Evolutionary conservation across 2,113 vertebrate species (phyloP).

Genomic region (Candoia aspera): DNA sequence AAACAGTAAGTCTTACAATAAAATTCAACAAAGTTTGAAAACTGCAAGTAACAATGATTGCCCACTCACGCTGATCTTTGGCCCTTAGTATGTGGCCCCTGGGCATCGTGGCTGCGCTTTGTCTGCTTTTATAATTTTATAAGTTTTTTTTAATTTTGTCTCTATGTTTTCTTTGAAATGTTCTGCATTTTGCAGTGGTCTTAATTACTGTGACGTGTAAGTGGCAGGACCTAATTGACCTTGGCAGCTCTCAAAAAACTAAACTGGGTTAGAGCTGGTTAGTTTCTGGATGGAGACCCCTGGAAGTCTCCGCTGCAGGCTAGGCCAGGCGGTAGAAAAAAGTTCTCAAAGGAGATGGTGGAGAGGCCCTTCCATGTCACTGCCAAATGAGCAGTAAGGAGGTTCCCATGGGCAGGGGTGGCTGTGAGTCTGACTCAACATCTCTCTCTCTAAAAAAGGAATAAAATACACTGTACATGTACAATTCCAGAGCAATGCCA

Average conservation of each 20-base stretch:
- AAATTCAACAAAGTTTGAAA: too few relatives aligned
- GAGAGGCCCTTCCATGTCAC: neutral
- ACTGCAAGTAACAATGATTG: too few relatives aligned
- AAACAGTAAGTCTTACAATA: too few relatives aligned
- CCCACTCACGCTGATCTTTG: too few relatives aligned
- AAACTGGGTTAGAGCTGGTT: neutral
- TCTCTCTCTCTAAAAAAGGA: neutral
- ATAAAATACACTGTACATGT: neutral
- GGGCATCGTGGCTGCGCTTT: neutral
- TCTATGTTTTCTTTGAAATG: neutral
- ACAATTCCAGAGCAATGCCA: neutral
- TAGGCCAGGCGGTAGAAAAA: neutral
- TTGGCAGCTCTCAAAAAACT: neutral
- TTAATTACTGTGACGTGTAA: neutral
- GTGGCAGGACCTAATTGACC: neutral
- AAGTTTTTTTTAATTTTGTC: neutral
- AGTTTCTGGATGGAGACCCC: neutral
- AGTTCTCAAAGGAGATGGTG: neutral
- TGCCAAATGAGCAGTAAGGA: neutral
- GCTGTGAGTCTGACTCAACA: too few relatives aligned
- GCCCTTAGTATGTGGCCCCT: too few relatives aligned
- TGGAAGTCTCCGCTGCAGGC: neutral
- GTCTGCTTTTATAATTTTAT: neutral
- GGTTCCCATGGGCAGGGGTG: neutral
- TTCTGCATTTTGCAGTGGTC: neutral